Evolutionary conservation across 2,113 vertebrate genomes (phyloP).

Genomic region (Lethenteron camtschaticum): DNA sequence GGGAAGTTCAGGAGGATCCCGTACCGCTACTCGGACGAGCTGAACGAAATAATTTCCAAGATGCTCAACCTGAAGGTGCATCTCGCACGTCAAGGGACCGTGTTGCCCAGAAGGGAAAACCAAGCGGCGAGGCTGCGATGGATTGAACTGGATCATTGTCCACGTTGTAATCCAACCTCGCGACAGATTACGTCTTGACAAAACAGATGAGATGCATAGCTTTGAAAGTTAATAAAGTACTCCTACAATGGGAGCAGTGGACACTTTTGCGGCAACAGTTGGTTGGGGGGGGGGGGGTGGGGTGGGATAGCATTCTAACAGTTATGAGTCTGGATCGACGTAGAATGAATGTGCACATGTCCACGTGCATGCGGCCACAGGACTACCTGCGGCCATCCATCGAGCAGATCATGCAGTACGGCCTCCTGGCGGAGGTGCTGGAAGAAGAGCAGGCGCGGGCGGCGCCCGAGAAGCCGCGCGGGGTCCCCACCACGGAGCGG

Average conservation of each 20-base stretch:
- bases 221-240: no score
- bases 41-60: constrained; percentile 46
- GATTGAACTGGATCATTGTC: no score
- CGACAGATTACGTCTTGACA: no score
- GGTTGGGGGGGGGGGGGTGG: no score
- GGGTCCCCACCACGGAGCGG: constrained; percentile 20
- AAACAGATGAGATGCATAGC: no score
- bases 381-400: constrained; percentile 85
- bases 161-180: no score
- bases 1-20: constrained; percentile 77
- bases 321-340: not conserved
- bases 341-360: not conserved
- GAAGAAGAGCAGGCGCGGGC: constrained; percentile 37
- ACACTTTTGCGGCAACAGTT: no score
- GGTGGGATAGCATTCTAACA: no score
- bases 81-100: not conserved
- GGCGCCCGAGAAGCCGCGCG: constrained; percentile 14
- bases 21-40: constrained; percentile 51
- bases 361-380: constrained; percentile 18
- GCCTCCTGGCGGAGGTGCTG: constrained; percentile 35
- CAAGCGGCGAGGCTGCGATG: no score
- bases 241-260: no score
- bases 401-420: constrained; percentile 61
- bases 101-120: no score
- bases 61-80: constrained; percentile 80